Base-by-base conservation (phyloP, 2,888 invertebrate genomes). In the Actias luna region DNA sequence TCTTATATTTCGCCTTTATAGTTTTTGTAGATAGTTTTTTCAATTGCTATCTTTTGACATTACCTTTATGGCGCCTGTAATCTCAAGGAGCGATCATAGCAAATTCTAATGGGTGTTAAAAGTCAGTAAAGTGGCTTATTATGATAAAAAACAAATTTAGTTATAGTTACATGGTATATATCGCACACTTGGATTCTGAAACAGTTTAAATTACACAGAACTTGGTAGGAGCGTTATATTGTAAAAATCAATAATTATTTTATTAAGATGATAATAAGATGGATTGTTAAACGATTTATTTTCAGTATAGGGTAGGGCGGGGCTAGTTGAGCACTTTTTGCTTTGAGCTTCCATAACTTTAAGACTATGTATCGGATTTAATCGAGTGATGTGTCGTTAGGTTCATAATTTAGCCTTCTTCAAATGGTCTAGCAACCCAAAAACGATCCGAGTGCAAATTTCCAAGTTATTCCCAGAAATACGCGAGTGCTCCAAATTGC, bases 11-110 rank as follows among this genome's bases (percentile, higher is more conserved):
- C 73, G 79, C 78, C 74, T 84, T 80, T 80, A 85, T 84, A 80
- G 84, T 91, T 91, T 92, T 92, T 91, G 89, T 85, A 84, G 82
- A 82, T 85, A 84, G 82, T 90, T 89, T 90, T 86, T 80, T 84
- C 77, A 78, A 85, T 83, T 83, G 86, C 87, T 87, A 90, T 89
- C 88, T 84, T 77, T 77, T 83, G 77, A 87, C 87, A 88, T 92
- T 88, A 86, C 84, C 81, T 88, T 91, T 82, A 91, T 83, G 88
- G 87, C 85, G 84, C 83, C 82, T 79, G 76, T 80, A 88, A 88
- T 88, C 85, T 84, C 66, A 67, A 72, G 74, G 74, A 84, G 79
- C 76, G 81, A 88, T 89, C 88, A 85, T 85, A 78, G 87, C 89
- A 83, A 90, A 91, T 89, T 87, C 74, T 84, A 87, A 90, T 87